Percentiles rank a stretch among this genome's conserved stretches.
Evolutionary conservation across 2,888 invertebrate genomes (phyloP).

Genomic region (Chouioia cunea): DNA sequence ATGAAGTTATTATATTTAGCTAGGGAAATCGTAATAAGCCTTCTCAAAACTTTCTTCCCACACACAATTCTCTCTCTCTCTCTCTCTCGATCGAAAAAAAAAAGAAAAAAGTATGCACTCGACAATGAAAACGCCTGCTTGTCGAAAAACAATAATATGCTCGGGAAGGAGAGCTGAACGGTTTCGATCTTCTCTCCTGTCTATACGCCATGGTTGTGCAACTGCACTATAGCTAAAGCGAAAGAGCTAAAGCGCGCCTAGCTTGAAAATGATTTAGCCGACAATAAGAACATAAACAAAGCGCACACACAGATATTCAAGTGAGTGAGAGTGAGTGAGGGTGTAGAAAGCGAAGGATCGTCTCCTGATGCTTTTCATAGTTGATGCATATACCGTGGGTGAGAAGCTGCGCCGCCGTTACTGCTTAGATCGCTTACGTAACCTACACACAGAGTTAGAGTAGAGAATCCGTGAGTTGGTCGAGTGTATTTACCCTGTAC

Average conservation of each 20-base stretch:
- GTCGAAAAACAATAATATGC: constrained; percentile 38
- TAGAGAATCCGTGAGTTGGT: neutral
- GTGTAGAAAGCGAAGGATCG: constrained; percentile 67
- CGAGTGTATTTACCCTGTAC: neutral
- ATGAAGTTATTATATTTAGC: too few relatives aligned
- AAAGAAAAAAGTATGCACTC: too few relatives aligned
- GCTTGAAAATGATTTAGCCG: constrained; percentile 45
- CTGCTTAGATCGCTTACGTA: constrained; percentile 28
- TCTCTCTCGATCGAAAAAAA: too few relatives aligned
- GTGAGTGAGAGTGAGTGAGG: constrained; percentile 54
- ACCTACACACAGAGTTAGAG: constrained; percentile 6
- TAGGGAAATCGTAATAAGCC: too few relatives aligned
- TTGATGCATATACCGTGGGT: constrained; percentile 3
- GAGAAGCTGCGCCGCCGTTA: constrained; percentile 1
- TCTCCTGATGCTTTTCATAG: constrained; percentile 64
- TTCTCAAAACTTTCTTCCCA: too few relatives aligned
- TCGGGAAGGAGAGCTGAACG: constrained; percentile 7
- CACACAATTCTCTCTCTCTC: too few relatives aligned
- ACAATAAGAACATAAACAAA: constrained; percentile 47
- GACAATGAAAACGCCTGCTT: neutral
- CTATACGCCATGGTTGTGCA: constrained; percentile 31
- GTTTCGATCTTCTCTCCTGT: constrained; percentile 19
- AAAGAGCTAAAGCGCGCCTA: too few relatives aligned
- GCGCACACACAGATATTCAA: neutral
- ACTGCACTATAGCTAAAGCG: neutral